Evolutionary conservation across 2,888 invertebrate genomes (phyloP).

Genomic region (Calameuta pallipes): DNA sequence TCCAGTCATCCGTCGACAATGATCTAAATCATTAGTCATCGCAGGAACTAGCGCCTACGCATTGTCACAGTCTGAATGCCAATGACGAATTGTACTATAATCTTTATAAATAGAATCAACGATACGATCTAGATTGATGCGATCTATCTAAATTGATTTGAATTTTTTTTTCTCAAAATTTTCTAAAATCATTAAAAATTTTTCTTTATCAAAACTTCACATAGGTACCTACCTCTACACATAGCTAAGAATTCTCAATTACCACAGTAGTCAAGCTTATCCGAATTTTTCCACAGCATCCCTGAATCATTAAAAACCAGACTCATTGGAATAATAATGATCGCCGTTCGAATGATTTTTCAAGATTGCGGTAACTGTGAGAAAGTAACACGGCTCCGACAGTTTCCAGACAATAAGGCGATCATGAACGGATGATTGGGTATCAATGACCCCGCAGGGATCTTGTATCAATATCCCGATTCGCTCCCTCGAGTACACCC

Average conservation of each 20-base stretch:
- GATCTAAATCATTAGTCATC: background rate
- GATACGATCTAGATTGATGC: background rate
- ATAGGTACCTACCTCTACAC: background rate
- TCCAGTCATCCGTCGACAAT: background rate
- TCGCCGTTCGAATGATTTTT: conserved; percentile 42
- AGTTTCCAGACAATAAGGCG: conserved; percentile 50
- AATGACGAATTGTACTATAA: background rate
- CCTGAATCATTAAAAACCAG: background rate
- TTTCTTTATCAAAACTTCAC: background rate
- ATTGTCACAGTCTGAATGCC: background rate
- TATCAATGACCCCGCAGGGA: conserved; percentile 61
- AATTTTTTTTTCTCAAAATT: too few species aligned
- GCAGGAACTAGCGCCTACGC: background rate
- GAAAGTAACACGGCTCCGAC: conserved; percentile 44
- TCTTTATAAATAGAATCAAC: background rate
- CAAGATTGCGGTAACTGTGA: conserved; percentile 54
- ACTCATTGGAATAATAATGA: background rate
- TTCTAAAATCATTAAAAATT: background rate
- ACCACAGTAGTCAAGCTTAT: background rate
- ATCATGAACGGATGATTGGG: conserved; percentile 60
- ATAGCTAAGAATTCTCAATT: background rate
- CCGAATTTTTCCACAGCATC: background rate
- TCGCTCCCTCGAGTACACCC: conserved; percentile 42
- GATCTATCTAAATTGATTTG: too few species aligned
- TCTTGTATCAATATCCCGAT: conserved; percentile 38